Conservation (phyloP, 2,113 vertebrate species). For the Mobula birostris region DNA sequence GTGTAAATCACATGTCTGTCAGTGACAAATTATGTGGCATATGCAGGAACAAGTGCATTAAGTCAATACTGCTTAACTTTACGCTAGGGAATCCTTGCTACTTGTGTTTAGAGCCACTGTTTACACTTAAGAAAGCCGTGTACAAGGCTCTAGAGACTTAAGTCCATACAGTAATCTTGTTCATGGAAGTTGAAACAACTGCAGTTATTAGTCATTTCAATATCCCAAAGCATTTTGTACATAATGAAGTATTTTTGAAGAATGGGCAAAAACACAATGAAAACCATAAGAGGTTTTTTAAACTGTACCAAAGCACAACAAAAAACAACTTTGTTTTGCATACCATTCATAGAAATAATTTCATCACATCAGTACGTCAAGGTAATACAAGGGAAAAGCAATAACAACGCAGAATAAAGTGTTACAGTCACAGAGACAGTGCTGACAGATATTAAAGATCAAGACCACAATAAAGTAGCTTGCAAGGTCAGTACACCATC, state of each 20-base stretch:
- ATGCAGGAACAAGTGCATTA: conserved; percentile 9
- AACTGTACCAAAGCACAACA: no score
- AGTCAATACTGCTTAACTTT: not conserved
- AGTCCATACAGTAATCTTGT: not conserved
- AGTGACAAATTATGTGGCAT: not conserved
- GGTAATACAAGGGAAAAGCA: no score
- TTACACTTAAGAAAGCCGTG: not conserved
- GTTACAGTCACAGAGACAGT: no score
- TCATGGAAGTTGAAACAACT: not conserved
- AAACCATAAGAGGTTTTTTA: no score
- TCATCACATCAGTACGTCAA: no score
- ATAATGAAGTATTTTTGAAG: not conserved
- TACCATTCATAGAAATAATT: no score
- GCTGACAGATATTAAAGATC: no score
- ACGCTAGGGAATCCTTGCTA: not conserved
- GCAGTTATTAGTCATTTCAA: not conserved
- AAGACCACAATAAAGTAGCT: no score
- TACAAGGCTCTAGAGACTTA: not conserved
- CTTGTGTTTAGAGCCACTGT: not conserved
- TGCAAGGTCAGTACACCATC: no score
- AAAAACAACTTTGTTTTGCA: no score
- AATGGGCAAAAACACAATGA: no score
- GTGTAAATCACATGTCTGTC: conserved; percentile 13
- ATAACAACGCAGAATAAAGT: no score
- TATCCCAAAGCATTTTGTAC: not conserved